phyloP scores from a whole-genome alignment of 2,888 invertebrate genomes.

The Pharmacophagus antenor region DNA sequence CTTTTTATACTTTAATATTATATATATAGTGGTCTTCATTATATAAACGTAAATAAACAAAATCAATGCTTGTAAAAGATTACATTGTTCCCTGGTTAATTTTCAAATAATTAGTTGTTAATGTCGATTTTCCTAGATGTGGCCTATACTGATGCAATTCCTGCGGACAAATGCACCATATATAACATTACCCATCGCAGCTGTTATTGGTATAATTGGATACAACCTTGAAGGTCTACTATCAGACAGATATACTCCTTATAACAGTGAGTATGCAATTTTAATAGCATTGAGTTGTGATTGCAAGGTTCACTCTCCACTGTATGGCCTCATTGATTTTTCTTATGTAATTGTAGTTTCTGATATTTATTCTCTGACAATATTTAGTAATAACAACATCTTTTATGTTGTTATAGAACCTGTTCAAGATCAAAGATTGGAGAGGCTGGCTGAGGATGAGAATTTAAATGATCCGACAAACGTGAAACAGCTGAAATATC shows the following conservation, averaged over 20 bases:
- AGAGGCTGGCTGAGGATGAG: constrained; percentile 83
- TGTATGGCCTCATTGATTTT: too few relatives aligned
- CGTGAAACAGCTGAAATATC: constrained; percentile 85
- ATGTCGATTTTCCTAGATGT: constrained; percentile 80
- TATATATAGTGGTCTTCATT: too few relatives aligned
- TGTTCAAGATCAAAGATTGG: constrained; percentile 86
- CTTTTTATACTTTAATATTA: background rate
- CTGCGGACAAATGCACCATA: constrained; percentile 88
- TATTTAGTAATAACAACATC: too few relatives aligned
- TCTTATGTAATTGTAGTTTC: too few relatives aligned
- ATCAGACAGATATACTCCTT: constrained; percentile 89
- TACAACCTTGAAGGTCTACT: constrained; percentile 90
- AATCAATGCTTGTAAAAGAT: background rate
- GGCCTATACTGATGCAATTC: constrained; percentile 85
- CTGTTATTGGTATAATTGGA: constrained; percentile 90
- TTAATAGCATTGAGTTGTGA: background rate
- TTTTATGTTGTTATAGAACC: constrained; percentile 86
- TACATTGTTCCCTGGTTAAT: too few relatives aligned
- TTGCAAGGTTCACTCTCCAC: too few relatives aligned
- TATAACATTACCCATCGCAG: constrained; percentile 91
- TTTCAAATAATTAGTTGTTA: too few relatives aligned
- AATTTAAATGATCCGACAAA: constrained; percentile 78
- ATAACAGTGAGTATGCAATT: constrained; percentile 79
- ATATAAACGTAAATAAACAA: background rate
- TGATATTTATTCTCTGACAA: too few relatives aligned